These are phyloP conservation scores for Sepioteuthis lessoniana DNA, from an alignment of 2,888 invertebrate genomes.

Conservation along the genomic window DNA sequence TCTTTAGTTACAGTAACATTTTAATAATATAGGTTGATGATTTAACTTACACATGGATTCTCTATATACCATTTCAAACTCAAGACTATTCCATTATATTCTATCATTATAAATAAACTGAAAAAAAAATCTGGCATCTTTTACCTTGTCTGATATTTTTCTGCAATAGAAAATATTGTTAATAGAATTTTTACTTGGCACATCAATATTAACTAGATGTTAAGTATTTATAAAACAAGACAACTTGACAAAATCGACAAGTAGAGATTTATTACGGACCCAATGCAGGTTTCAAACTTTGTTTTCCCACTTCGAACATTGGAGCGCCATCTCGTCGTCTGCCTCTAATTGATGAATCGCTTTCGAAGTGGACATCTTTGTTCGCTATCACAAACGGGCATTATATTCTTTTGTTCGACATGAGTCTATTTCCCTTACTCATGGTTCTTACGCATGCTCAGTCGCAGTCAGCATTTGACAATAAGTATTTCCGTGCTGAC, in stretches of 20 bases:
- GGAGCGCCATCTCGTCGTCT: background rate
- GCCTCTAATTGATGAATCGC: background rate
- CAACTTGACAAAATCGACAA: background rate
- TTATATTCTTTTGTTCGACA: background rate
- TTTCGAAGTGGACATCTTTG: background rate
- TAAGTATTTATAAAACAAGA: background rate
- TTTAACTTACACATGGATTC: no score
- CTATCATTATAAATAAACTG: no score
- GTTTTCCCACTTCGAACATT: background rate
- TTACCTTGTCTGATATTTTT: background rate
- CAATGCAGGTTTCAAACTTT: background rate
- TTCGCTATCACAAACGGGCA: background rate
- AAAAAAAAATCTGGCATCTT: background rate
- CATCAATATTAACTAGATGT: background rate
- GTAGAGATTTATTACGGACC: background rate
- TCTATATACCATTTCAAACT: no score
- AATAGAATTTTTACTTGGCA: background rate
- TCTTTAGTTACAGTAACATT: no score
- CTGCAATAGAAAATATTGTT: background rate
- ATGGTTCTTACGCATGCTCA: background rate
- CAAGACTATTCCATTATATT: no score
- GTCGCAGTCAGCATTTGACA: background rate
- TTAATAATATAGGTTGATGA: no score
- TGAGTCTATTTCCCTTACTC: background rate
- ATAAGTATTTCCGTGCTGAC: background rate